These are phyloP conservation scores for Microcebus griseorufus DNA, from an alignment of 2,113 vertebrate genomes.

Conservation along the genomic window DNA sequence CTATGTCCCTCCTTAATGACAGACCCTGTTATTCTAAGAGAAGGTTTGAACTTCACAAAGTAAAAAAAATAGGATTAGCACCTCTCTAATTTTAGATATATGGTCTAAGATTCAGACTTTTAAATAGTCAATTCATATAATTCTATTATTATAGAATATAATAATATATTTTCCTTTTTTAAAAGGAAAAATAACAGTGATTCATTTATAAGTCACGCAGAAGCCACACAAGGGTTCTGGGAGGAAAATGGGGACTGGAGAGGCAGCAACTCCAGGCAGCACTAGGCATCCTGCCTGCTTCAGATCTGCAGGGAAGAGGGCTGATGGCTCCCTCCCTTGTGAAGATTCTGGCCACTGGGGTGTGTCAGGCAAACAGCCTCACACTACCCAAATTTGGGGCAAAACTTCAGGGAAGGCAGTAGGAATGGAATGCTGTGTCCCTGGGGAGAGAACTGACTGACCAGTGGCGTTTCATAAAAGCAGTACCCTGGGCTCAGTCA, in stretches of 20 bases:
- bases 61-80: neutral
- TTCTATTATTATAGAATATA: too few relatives aligned
- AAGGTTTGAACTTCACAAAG: neutral
- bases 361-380: neutral
- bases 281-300: neutral
- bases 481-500: neutral
- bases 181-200: neutral
- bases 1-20: neutral
- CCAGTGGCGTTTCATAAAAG: neutral
- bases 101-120: neutral
- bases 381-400: neutral
- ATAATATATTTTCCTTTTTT: neutral
- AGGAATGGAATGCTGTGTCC: neutral
- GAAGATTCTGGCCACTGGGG: too few relatives aligned
- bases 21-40: neutral
- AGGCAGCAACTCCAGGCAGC: rapidly evolving
- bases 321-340: neutral
- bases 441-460: neutral
- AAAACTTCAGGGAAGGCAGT: neutral
- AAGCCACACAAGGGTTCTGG: neutral
- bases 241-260: neutral
- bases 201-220: neutral
- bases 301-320: too few relatives aligned
- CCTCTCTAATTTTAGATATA: neutral
- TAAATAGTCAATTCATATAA: neutral